These are phyloP conservation scores for Tyrophagus putrescentiae DNA, from an alignment of 1,140 invertebrate genomes.

Conservation along the genomic window DNA sequence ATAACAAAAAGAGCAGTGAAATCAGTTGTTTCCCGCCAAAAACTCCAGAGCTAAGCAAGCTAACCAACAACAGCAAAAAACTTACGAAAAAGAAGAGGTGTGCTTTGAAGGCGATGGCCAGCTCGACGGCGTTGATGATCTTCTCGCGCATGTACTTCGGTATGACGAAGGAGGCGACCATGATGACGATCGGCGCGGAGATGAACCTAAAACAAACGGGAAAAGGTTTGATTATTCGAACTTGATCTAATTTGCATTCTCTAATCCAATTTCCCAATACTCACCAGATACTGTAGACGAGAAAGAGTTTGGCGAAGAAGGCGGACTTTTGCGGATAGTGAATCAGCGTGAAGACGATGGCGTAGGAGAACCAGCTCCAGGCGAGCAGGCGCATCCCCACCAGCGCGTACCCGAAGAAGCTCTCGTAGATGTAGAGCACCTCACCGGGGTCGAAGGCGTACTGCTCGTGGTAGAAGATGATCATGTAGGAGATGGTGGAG, in stretches of 20 bases:
- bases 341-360: constrained; percentile 61
- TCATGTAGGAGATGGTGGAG: constrained; percentile 50
- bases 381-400: constrained; percentile 57
- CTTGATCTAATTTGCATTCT: background rate
- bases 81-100: constrained; percentile 62
- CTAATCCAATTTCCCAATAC: constrained; percentile 15
- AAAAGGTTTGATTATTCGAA: background rate
- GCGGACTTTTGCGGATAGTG: constrained; percentile 59
- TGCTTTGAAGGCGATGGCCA: constrained; percentile 56
- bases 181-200: constrained; percentile 56
- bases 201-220: constrained; percentile 43
- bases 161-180: constrained; percentile 64
- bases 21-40: background rate
- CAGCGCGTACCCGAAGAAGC: constrained; percentile 65
- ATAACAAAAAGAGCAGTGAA: background rate
- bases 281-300: constrained; percentile 62
- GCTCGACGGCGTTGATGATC: constrained; percentile 59
- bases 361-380: constrained; percentile 68
- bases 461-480: constrained; percentile 61
- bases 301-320: constrained; percentile 56
- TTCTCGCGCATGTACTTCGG: constrained; percentile 82
- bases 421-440: constrained; percentile 77
- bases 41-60: background rate
- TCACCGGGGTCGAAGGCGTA: constrained; percentile 71
- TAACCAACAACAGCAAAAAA: constrained; percentile 7